Base-by-base conservation (phyloP, 2,113 vertebrate genomes). In the Bagarius yarrelli region DNA sequence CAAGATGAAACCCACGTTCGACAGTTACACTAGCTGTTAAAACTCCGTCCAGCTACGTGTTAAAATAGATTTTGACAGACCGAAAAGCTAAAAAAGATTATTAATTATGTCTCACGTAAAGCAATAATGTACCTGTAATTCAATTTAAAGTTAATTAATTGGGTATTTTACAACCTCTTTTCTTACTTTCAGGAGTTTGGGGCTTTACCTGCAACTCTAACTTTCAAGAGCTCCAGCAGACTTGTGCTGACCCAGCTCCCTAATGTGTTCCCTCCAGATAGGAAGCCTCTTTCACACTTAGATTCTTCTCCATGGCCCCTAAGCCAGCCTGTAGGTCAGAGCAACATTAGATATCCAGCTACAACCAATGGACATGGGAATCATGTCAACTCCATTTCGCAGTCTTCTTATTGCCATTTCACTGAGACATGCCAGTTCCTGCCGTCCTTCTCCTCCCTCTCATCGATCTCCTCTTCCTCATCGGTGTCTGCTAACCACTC, bases 161-260 rank as follows among this genome's bases (percentile, higher is more conserved):
- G 47, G 15, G 8, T 32, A 61, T 59, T 79, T 52, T 67, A 52
- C 56, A 63, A 40, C 11, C 59, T 86, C 84, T 30, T 85, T 18
- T 82, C 69, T 56, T 47, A 77, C 11, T 67, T 73, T 56, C 85
- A 97, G 96, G 91, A 86, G 83, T 74, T 78, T 82, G 89, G 83
- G 11, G 69, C 63, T 23, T 91, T 90, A 74, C 83, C 86, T 34
- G 70, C 85, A 25, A 94, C 94, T 72, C 12, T 93, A 83, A 91
- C 89, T 15, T 44, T 72, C 73, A 90, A 90, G 57, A 85, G 84
- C 80, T 80, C 79, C 72, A 88, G 88, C 82, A 87, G 83, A n/a
- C 78, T 85, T 0, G 86, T 90, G 80, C 83, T 93, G 76, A 89
- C 83, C 0, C 87, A 90, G 80, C 64, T 86, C 67, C 83, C 89